These are phyloP conservation scores for Stegodyphus mimosarum DNA, from an alignment of 1,140 invertebrate species.

Conservation along the genomic window DNA sequence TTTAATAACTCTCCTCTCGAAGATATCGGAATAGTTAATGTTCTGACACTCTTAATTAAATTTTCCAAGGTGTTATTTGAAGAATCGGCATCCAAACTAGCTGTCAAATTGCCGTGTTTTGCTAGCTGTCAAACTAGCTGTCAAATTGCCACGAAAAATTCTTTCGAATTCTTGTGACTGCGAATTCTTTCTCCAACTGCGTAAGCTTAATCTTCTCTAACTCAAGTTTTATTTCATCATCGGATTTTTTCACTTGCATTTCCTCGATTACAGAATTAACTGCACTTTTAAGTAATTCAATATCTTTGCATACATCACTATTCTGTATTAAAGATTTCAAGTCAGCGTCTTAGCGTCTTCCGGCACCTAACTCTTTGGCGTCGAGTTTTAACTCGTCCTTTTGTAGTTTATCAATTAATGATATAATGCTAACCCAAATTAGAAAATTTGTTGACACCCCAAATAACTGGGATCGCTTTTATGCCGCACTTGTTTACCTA, in stretches of 20 bases:
- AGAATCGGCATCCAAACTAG: not conserved
- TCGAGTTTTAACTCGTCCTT: not conserved
- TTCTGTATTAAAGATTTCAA: not conserved
- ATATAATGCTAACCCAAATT: no score
- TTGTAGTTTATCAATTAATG: no score
- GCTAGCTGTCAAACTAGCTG: no score
- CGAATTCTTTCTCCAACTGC: not conserved
- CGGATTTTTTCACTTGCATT: not conserved
- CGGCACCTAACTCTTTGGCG: not conserved
- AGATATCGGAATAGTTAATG: not conserved
- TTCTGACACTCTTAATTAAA: conserved; percentile 3
- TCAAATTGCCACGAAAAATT: no score
- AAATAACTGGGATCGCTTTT: no score
- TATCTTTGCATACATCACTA: conserved; percentile 1
- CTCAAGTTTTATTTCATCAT: not conserved
- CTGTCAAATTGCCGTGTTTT: not conserved
- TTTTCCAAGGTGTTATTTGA: not conserved
- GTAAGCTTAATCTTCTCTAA: not conserved
- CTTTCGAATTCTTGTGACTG: not conserved
- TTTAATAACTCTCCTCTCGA: not conserved
- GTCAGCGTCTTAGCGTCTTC: not conserved
- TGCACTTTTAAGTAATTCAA: not conserved
- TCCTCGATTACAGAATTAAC: not conserved
- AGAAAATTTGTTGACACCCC: no score
- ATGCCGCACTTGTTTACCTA: no score